Conservation (phyloP, 1,140 invertebrate genomes). For the Antheraea pernyi region DNA sequence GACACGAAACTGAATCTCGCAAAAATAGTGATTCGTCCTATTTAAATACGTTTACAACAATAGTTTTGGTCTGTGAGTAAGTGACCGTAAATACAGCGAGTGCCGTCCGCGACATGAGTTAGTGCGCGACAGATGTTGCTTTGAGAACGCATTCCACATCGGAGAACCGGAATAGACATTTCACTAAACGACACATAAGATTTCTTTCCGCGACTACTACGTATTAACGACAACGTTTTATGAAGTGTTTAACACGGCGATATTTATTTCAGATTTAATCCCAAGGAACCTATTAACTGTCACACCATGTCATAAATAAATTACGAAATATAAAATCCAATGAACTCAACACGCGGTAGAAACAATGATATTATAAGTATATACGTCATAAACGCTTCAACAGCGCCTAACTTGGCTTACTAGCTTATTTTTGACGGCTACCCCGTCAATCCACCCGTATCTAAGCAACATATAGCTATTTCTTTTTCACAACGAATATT, state of each 20-base stretch:
- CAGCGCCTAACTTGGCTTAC: too few species aligned
- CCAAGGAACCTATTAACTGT: neutral
- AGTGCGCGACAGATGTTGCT: constrained; percentile 54
- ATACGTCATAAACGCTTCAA: too few species aligned
- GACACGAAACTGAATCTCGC: neutral
- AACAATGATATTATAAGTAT: too few species aligned
- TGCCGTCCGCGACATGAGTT: constrained; percentile 39
- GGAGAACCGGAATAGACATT: constrained; percentile 44
- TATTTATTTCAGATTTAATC: neutral
- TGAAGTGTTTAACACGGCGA: neutral
- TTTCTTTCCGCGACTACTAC: constrained; percentile 7
- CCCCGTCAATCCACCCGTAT: too few species aligned
- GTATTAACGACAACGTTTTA: neutral
- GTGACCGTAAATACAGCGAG: constrained; percentile 12
- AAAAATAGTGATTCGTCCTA: constrained; percentile 5
- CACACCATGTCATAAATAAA: neutral
- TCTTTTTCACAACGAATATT: too few species aligned
- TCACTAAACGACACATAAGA: constrained; percentile 30
- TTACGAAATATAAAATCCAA: neutral
- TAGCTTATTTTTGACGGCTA: too few species aligned
- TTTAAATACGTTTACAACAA: constrained; percentile 12
- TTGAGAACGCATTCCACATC: constrained; percentile 43
- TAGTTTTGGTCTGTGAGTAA: constrained; percentile 7
- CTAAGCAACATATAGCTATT: too few species aligned
- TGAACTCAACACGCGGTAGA: too few species aligned